Evolutionary conservation across 2,888 invertebrate species (phyloP).

Genomic region (Orchesella flavescens): DNA sequence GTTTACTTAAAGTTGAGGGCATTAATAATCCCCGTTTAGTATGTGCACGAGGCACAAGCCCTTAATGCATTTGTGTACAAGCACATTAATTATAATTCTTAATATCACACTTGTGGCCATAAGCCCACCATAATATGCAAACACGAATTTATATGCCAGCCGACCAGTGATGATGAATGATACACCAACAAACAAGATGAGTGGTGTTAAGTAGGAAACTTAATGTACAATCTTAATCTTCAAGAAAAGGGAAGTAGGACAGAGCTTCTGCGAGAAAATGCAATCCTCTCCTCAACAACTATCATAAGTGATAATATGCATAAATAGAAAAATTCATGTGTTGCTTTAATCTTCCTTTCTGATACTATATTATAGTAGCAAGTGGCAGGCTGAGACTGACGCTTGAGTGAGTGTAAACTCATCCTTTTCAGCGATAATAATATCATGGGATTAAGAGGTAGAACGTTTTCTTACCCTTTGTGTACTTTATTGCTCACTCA

Average conservation of each 20-base stretch:
- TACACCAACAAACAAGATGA: too few relatives aligned
- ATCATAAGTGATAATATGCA: not conserved
- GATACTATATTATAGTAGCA: not conserved
- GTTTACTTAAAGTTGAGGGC: too few relatives aligned
- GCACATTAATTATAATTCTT: too few relatives aligned
- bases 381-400: not conserved
- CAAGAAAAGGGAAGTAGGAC: slow-evolving; percentile 22
- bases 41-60: too few relatives aligned
- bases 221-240: too few relatives aligned
- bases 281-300: slow-evolving; percentile 8
- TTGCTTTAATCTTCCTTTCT: not conserved
- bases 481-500: not conserved
- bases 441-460: slow-evolving; percentile 10
- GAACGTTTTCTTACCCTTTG: slow-evolving; percentile 17
- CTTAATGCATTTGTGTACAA: too few relatives aligned
- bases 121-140: too few relatives aligned
- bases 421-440: slow-evolving; percentile 17
- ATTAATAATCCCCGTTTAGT: too few relatives aligned
- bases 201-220: too few relatives aligned
- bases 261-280: slow-evolving; percentile 5
- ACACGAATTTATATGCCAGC: too few relatives aligned
- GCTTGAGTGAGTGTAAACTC: slow-evolving; percentile 27
- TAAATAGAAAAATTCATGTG: not conserved
- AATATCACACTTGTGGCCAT: too few relatives aligned
- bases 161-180: too few relatives aligned